Conservation (phyloP, 30 jellyfish, hydroid and myxozoan genomes). For the Sanderia malayensis region DNA sequence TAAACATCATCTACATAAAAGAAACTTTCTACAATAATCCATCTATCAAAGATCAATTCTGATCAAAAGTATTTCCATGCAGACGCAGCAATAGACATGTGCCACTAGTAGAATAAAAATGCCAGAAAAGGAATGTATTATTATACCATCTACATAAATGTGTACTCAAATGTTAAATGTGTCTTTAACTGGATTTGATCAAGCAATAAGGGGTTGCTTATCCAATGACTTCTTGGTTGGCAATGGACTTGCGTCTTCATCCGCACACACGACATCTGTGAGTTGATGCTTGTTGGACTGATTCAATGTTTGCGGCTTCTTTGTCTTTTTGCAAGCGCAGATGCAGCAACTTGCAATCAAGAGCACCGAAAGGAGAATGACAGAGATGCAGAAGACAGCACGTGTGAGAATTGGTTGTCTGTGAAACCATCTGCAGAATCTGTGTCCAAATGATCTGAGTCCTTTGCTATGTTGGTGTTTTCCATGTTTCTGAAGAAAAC, state of each 20-base stretch:
- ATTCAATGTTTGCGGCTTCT: background rate
- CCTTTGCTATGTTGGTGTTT: constrained; percentile 30
- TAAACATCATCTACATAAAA: too few relatives aligned
- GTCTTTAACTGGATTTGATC: background rate
- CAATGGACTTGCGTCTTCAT: constrained; percentile 42
- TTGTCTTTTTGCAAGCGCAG: constrained; percentile 47
- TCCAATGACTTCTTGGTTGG: constrained; percentile 58
- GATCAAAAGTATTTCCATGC: too few relatives aligned
- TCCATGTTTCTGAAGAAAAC: background rate
- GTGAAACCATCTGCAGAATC: constrained; percentile 74
- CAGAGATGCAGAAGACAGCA: constrained; percentile 52
- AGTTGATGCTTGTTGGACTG: constrained; percentile 7
- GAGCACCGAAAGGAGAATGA: constrained; percentile 11
- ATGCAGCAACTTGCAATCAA: constrained; percentile 49
- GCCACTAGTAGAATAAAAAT: too few relatives aligned
- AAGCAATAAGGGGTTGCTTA: constrained; percentile 59
- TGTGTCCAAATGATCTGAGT: constrained; percentile 10
- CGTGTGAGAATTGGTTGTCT: constrained; percentile 60
- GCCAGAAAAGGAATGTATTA: too few relatives aligned
- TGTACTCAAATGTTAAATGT: constrained; percentile 4
- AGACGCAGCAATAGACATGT: too few relatives aligned
- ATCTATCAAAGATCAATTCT: too few relatives aligned
- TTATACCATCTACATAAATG: background rate
- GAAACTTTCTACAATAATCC: too few relatives aligned
- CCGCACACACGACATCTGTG: constrained; percentile 29